phyloP scores from a whole-genome alignment of 2,888 invertebrate species.

The Dolichomitus sp. region DNA sequence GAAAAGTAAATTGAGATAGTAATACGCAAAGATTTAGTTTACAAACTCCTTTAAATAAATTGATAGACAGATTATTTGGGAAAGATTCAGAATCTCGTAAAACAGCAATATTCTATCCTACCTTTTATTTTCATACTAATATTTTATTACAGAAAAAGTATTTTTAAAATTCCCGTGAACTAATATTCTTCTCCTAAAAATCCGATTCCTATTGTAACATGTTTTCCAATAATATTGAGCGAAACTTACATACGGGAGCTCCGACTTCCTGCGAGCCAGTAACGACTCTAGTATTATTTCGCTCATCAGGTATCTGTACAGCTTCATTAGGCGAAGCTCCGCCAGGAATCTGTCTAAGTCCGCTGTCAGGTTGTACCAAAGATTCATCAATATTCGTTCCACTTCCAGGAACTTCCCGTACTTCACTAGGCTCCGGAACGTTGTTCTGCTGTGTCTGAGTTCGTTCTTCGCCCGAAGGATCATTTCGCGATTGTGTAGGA shows the following conservation, averaged over 20 bases:
- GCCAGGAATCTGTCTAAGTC: constrained; percentile 81
- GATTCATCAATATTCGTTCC: constrained; percentile 79
- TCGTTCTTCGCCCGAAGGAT: constrained; percentile 83
- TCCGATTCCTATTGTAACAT: too few species aligned
- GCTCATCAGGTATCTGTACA: constrained; percentile 76
- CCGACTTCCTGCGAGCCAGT: constrained; percentile 83
- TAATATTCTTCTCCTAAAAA: too few species aligned
- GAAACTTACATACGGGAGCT: constrained; percentile 74
- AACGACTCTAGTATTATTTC: constrained; percentile 79
- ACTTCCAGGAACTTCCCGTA: constrained; percentile 81
- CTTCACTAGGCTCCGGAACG: constrained; percentile 76
- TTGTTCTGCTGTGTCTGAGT: constrained; percentile 70
- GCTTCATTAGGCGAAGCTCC: constrained; percentile 82
- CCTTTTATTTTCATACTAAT: too few species aligned
- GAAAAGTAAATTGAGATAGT: too few species aligned
- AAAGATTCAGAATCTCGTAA: too few species aligned
- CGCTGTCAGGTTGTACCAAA: constrained; percentile 75
- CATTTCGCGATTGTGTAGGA: constrained; percentile 81
- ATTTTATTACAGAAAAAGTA: too few species aligned
- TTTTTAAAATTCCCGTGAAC: too few species aligned
- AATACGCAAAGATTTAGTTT: too few species aligned
- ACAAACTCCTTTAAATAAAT: too few species aligned
- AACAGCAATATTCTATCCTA: too few species aligned
- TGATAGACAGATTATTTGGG: too few species aligned
- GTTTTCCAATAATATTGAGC: neutral